Conservation (phyloP, 2,113 vertebrate genomes). For the Regulus satrapa region DNA sequence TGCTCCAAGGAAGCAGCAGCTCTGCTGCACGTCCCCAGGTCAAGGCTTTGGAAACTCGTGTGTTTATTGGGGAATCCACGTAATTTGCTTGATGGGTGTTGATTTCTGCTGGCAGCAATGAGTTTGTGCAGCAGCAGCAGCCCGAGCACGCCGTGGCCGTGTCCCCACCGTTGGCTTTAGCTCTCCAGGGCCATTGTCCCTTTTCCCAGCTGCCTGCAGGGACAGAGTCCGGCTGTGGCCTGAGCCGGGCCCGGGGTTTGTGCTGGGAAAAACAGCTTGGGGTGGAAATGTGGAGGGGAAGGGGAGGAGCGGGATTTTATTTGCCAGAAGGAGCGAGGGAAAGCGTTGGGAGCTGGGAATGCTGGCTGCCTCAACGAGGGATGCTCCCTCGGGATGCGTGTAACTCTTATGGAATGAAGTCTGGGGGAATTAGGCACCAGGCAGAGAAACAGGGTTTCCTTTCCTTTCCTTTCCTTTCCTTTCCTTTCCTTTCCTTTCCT, state of each 20-base stretch:
- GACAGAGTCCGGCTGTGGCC: not conserved
- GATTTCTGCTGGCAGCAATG: constrained; percentile 7
- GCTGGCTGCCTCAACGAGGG: not conserved
- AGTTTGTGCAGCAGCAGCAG: not conserved
- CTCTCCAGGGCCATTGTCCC: not conserved
- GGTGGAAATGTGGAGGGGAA: not conserved
- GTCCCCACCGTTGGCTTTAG: accelerated
- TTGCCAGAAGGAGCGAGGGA: not conserved
- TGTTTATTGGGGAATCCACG: not conserved
- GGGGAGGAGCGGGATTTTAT: not conserved
- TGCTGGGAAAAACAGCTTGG: not conserved
- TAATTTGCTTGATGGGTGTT: not conserved
- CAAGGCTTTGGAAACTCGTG: not conserved
- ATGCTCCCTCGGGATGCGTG: accelerated
- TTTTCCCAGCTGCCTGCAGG: not conserved
- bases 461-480: too few species aligned
- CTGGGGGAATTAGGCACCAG: not conserved
- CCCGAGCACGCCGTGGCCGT: not conserved
- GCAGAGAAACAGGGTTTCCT: too few species aligned
- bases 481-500: too few species aligned
- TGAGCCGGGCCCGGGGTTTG: not conserved
- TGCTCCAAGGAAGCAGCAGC: not conserved
- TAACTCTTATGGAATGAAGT: not conserved
- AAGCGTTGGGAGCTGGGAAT: accelerated
- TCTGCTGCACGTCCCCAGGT: not conserved